These are phyloP conservation scores for Ptilodon capucinus DNA, from an alignment of 2,888 invertebrate species.

Conservation along the genomic window DNA sequence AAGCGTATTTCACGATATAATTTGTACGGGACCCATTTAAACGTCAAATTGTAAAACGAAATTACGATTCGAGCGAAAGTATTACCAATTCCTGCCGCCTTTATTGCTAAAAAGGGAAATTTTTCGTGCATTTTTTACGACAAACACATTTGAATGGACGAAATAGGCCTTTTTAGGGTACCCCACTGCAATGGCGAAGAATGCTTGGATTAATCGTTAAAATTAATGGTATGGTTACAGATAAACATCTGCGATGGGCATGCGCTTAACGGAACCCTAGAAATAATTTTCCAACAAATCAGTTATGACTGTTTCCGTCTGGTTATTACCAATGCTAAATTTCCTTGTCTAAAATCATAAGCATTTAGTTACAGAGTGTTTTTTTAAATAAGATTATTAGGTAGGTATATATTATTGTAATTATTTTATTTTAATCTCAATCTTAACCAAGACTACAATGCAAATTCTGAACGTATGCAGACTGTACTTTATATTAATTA, in stretches of 20 bases:
- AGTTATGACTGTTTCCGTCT: too few relatives aligned
- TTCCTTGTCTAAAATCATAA: too few relatives aligned
- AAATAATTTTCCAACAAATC: too few relatives aligned
- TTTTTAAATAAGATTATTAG: too few relatives aligned
- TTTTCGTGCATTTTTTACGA: constrained; percentile 64
- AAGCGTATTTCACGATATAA: constrained; percentile 25
- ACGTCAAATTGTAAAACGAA: constrained; percentile 63
- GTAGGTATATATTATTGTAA: too few relatives aligned
- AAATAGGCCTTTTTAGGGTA: constrained; percentile 54
- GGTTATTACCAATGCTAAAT: too few relatives aligned
- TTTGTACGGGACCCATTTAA: constrained; percentile 52
- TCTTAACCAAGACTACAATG: too few relatives aligned
- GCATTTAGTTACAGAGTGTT: too few relatives aligned
- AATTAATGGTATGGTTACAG: constrained; percentile 71
- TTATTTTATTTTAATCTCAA: too few relatives aligned
- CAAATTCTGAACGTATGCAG: too few relatives aligned
- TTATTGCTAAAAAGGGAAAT: constrained; percentile 58
- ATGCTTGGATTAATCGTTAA: constrained; percentile 68
- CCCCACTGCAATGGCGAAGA: constrained; percentile 54
- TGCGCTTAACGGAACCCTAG: too few relatives aligned
- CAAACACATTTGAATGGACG: constrained; percentile 62
- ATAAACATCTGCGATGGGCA: background rate
- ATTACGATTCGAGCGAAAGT: constrained; percentile 63
- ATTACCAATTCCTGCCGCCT: constrained; percentile 65
- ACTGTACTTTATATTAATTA: too few relatives aligned